Conservation (phyloP, 2,797 vertebrate species). For the Distichodus sexfasciatus region DNA sequence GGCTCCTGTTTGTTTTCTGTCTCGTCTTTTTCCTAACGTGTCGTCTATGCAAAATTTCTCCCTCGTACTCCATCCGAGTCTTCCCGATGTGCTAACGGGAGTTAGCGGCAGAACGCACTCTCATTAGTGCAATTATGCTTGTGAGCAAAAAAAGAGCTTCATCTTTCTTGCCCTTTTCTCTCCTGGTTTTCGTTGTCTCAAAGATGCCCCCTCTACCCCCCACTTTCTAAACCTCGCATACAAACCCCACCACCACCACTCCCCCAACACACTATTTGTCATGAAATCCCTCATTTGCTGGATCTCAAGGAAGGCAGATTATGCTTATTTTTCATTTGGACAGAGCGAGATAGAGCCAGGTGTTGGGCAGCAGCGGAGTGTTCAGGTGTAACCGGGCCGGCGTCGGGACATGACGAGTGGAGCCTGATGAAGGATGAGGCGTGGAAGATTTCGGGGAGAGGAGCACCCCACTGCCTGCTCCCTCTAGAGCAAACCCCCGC, state of each 20-base stretch:
- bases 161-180: slow-evolving; percentile 51
- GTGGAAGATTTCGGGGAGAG: slow-evolving; percentile 91
- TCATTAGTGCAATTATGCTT: slow-evolving; percentile 61
- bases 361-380: slow-evolving; percentile 99
- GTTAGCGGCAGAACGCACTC: slow-evolving; percentile 48
- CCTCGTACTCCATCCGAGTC: slow-evolving; percentile 28
- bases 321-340: slow-evolving; percentile 99
- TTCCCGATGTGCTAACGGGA: slow-evolving; percentile 47
- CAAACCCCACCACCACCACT: slow-evolving; percentile 61
- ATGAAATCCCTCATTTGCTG: slow-evolving; percentile 99
- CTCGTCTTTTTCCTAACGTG: slow-evolving; percentile 30
- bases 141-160: slow-evolving; percentile 45
- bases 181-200: slow-evolving; percentile 67
- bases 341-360: slow-evolving; percentile 99
- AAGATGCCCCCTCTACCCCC: slow-evolving; percentile 75
- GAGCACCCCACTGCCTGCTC: slow-evolving; percentile 87
- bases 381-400: slow-evolving; percentile 99
- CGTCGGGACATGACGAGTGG: slow-evolving; percentile 97
- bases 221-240: slow-evolving; percentile 64
- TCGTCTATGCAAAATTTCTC: slow-evolving; percentile 34
- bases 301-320: slow-evolving; percentile 98
- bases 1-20: slow-evolving; percentile 20
- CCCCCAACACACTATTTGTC: slow-evolving; percentile 93
- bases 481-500: slow-evolving; percentile 84
- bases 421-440: slow-evolving; percentile 99